Conservation (phyloP, 2,797 vertebrate genomes). For the Pangasius krempfi region DNA sequence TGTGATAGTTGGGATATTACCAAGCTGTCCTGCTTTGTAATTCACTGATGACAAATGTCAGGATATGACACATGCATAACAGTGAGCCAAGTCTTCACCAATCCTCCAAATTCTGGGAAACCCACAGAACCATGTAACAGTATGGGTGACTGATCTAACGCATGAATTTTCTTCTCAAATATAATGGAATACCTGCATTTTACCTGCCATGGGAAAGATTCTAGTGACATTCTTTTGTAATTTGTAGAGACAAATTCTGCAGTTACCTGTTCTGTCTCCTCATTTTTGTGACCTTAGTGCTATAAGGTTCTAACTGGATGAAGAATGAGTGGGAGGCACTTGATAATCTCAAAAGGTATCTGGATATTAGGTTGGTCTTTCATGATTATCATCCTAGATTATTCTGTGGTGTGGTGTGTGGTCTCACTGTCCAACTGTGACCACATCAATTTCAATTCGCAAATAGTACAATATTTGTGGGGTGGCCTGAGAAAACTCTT, state of each 20-base stretch:
- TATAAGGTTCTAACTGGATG: neutral
- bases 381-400: neutral
- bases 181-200: slow-evolving; percentile 19
- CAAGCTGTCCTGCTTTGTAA: slow-evolving; percentile 39
- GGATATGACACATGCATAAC: slow-evolving; percentile 49
- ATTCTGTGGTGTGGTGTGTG: neutral
- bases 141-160: slow-evolving; percentile 36
- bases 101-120: slow-evolving; percentile 19
- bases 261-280: neutral
- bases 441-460: neutral
- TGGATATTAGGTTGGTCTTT: neutral
- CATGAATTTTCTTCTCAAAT: slow-evolving; percentile 34
- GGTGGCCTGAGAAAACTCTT: neutral
- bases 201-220: slow-evolving; percentile 11
- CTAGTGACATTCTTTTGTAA: neutral
- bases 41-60: slow-evolving; percentile 38
- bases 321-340: neutral
- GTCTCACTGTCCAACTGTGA: neutral
- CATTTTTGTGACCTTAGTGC: neutral
- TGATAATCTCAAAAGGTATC: neutral
- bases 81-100: slow-evolving; percentile 31
- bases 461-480: neutral
- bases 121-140: slow-evolving; percentile 34
- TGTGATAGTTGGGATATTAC: neutral
- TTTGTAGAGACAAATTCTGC: neutral